Base-by-base conservation (phyloP, 2,797 vertebrate genomes). In the Centropyge bicolor region DNA sequence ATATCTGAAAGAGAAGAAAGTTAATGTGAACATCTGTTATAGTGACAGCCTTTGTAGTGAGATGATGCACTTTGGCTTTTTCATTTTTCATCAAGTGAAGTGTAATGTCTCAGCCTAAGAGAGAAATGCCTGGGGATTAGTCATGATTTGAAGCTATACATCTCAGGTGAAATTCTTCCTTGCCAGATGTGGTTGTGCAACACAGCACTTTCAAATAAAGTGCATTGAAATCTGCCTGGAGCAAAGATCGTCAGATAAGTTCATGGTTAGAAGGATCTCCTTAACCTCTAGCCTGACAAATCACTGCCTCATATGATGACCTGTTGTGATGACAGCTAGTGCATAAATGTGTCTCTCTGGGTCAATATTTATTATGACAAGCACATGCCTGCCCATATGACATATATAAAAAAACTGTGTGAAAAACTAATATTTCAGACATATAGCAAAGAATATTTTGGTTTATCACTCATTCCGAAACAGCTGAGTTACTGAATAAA, bases 161-260 rank as follows among this genome's bases (percentile, higher is more conserved):
- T 92, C 79, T 91, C 61, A 31, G 57, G 51, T 70, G 81, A 73
- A 78, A 83, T 86, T 88, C 55, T 55, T 89, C 54, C 69, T 84
- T 82, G 68, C 85, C 88, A 93, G 82, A 89, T 89, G 85, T 73
- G 85, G 82, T 90, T 92, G 83, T 69, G 90, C 86, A 93, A 93
- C 36, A 63, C 79, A 83, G 80, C 81, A 79, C 75, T 85, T 92
- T 81, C 60, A 87, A 74, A 80, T 71, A 76, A 79, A 60, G 41
- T 83, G 68, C 80, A 89, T 84, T 82, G 76, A 86, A 89, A 84
- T 88, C 67, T 72, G 93, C 94, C 91, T 82, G 11, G 54, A 93
- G 93, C 86, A 68, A 12, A 73, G 79, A 92, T 91, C 56, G 65
- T 78, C 70, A 88, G 88, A 92, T 91, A 91, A 92, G 59, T 74